phyloP scores from a whole-genome alignment of 2,797 vertebrate species.

The Pitangus sulphuratus region DNA sequence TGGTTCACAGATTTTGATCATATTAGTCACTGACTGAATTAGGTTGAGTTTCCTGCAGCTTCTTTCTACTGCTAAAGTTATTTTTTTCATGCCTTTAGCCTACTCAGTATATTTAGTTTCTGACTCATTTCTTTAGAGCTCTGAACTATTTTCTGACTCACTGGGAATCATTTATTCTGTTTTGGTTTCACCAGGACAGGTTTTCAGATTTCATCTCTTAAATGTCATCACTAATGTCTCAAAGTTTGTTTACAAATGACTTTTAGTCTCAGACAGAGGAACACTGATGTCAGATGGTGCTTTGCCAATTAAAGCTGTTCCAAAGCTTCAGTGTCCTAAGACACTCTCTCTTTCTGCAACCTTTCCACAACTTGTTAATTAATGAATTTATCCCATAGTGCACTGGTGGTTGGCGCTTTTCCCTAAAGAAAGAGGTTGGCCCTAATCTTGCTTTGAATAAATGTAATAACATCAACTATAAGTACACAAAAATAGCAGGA shows the following conservation, averaged over 20 bases:
- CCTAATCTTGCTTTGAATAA: background rate
- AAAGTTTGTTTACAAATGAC: conserved; percentile 60
- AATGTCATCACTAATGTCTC: conserved; percentile 55
- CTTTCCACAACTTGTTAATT: background rate
- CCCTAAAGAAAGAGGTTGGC: background rate
- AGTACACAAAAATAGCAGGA: background rate
- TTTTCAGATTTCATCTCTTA: conserved; percentile 60
- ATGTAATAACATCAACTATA: background rate
- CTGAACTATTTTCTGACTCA: conserved; percentile 69
- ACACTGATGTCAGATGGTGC: background rate
- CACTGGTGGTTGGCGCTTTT: background rate
- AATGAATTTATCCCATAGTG: background rate
- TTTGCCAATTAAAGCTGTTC: background rate
- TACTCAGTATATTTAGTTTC: conserved; percentile 75
- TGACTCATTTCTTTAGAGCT: conserved; percentile 77
- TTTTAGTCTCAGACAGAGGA: conserved; percentile 26
- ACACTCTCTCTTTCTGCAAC: background rate
- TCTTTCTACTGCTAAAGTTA: conserved; percentile 41
- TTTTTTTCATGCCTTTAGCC: conserved; percentile 47
- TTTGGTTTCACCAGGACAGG: conserved; percentile 56
- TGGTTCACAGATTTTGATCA: conserved; percentile 48
- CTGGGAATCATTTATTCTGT: conserved; percentile 69
- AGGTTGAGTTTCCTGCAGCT: conserved; percentile 46
- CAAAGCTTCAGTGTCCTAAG: background rate
- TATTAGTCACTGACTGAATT: conserved; percentile 58